Base-by-base conservation (phyloP, 1,140 invertebrate species). In the Drosophila watanabei region DNA sequence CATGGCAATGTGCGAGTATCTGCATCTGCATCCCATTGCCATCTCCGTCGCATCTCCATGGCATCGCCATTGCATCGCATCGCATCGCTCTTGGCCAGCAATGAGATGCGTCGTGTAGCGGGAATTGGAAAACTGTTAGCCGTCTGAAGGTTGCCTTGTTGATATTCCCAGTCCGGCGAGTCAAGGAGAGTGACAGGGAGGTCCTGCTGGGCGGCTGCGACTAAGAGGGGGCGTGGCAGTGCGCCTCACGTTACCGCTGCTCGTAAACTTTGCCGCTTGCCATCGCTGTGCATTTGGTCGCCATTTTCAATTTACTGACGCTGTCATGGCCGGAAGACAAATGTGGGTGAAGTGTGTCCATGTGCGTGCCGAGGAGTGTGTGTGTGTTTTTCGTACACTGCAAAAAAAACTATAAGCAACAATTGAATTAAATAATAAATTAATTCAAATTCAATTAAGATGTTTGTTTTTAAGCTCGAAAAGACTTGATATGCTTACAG, bases 291-390 rank as follows among this genome's bases (percentile, higher is more conserved):
- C 80, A 82, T 83, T 82, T 79, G 80, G 56, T 69, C 70, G 81
- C 76, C 81, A 77, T 84, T 84, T 84, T 84, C 81, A 84, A 84
- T 84, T 84, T 84, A 84, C 82, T 84, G 82, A 66, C 72, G 81
- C 81, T 83, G 81, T 84, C 81, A 84, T 83, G 76, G 81, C 82
- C 82, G 81, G 77, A 84, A 84, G 82, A 84, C 82, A 84, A 84
- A 77, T 84, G 77, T 79, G 72, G 63, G 69, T 66, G 59, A 54
- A 68, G 41, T 75, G 79, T 30, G 60, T 61, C 35, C 60, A 78
- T 56, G 37, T 48, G 32, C n/a, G 41, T 66, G 72, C 18, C 14
- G 28, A n/a, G 48, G 62, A 66, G 57, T 60, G 45, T 39, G 59
- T 18, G 41, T 63, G 52, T 77, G 64, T 52, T 18, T 37, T 32